Evolutionary conservation across 2,797 vertebrate genomes (phyloP).

Genomic region (Falco berigora): DNA sequence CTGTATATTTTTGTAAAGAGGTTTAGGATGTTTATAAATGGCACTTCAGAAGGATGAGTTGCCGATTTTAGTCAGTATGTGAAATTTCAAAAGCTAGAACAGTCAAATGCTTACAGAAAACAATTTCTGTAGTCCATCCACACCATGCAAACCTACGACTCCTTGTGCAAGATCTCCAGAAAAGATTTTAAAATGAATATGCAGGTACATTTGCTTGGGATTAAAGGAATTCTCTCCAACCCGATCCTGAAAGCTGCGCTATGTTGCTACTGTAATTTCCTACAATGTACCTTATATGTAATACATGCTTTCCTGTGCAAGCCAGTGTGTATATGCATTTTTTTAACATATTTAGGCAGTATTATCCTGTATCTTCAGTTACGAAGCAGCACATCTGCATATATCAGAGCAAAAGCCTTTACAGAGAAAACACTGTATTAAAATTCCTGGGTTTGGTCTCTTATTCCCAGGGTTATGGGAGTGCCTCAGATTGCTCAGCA

Average conservation of each 20-base stretch:
- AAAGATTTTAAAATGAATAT: not conserved
- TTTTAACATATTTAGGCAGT: not conserved
- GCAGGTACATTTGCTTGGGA: not conserved
- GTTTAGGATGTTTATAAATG: slow-evolving; percentile 33
- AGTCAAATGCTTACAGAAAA: not conserved
- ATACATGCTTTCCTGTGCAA: not conserved
- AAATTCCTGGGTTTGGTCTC: slow-evolving; percentile 46
- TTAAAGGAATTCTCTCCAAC: not conserved
- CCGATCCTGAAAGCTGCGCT: not conserved
- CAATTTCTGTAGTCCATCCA: not conserved
- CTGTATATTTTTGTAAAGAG: slow-evolving; percentile 16
- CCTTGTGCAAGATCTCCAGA: not conserved
- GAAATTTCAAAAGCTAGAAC: not conserved
- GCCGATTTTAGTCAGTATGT: not conserved
- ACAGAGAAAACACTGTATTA: slow-evolving; percentile 53
- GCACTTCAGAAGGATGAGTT: not conserved
- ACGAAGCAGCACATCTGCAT: slow-evolving; percentile 54
- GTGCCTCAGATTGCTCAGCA: slow-evolving; percentile 24
- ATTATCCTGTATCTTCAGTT: slow-evolving; percentile 18
- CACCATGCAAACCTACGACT: not conserved
- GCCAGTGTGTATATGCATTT: not conserved
- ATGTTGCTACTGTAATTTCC: not conserved
- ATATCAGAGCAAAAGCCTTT: slow-evolving; percentile 46
- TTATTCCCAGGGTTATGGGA: slow-evolving; percentile 22
- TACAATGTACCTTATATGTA: not conserved